Conservation (phyloP, 2,888 invertebrate species). For the Anaspis maculata region DNA sequence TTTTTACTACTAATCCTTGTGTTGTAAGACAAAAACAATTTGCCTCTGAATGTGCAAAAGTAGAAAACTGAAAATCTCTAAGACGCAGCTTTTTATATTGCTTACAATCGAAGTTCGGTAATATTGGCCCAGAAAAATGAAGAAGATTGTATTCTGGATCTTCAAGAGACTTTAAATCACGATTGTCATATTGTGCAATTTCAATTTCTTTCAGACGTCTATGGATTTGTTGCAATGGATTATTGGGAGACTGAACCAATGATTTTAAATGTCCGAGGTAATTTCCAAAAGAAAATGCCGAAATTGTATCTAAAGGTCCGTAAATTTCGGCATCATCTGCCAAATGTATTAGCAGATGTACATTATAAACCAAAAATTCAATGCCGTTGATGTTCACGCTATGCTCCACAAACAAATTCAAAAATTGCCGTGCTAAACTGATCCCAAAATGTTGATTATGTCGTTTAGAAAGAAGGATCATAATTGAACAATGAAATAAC, state of each 20-base stretch:
- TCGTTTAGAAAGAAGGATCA: slow-evolving; percentile 8
- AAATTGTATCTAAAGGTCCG: slow-evolving; percentile 11
- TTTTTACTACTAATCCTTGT: slow-evolving; percentile 1
- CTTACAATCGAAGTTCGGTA: background rate
- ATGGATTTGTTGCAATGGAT: slow-evolving; percentile 12
- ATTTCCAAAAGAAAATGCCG: slow-evolving; percentile 14
- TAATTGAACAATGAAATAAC: slow-evolving; percentile 9
- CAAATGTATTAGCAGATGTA: slow-evolving; percentile 13
- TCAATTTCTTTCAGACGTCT: slow-evolving; percentile 6
- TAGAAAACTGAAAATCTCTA: slow-evolving; percentile 2
- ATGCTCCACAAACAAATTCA: slow-evolving; percentile 12
- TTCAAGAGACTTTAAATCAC: background rate
- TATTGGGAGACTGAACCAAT: slow-evolving; percentile 11
- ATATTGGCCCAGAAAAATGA: slow-evolving; percentile 1
- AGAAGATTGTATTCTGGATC: background rate
- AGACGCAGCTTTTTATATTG: slow-evolving; percentile 3
- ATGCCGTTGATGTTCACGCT: slow-evolving; percentile 7
- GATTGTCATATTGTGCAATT: background rate
- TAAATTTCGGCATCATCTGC: slow-evolving; percentile 11
- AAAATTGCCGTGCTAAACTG: slow-evolving; percentile 8
- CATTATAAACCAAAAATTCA: slow-evolving; percentile 15
- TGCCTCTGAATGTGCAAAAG: background rate
- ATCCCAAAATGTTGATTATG: slow-evolving; percentile 3
- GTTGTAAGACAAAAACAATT: slow-evolving; percentile 3
- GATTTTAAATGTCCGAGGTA: slow-evolving; percentile 9